Evolutionary conservation across 2,797 vertebrate species (phyloP).

Genomic region (Diglossa cyanea): DNA sequence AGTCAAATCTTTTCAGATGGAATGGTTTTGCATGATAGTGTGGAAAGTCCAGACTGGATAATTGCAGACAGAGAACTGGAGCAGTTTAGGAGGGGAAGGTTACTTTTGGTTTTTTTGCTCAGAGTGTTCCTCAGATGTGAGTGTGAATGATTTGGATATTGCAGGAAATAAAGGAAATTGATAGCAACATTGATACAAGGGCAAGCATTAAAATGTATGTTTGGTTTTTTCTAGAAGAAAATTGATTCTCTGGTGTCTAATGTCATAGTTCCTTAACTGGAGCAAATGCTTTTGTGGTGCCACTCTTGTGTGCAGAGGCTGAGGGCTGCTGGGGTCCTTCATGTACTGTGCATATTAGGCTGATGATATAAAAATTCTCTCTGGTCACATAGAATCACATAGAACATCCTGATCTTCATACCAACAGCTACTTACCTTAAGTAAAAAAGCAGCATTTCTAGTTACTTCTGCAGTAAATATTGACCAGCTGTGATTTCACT

Average conservation of each 20-base stretch:
- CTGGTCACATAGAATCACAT: background rate
- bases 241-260: background rate
- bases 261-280: background rate
- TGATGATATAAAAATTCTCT: background rate
- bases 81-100: background rate
- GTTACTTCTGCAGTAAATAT: background rate
- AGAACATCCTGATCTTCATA: background rate
- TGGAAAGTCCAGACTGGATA: background rate
- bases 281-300: background rate
- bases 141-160: background rate
- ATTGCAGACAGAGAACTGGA: background rate
- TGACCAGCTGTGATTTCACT: background rate
- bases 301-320: background rate
- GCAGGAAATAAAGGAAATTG: background rate
- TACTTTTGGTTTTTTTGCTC: background rate
- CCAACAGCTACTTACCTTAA: background rate
- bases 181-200: background rate
- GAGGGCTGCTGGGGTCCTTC: background rate
- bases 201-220: fast-evolving
- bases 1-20: background rate
- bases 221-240: background rate
- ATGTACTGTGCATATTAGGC: background rate
- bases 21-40: background rate
- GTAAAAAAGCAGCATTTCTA: background rate
- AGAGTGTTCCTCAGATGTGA: background rate